phyloP scores from a whole-genome alignment of 1,140 invertebrate genomes.

The Cherax destructor region DNA sequence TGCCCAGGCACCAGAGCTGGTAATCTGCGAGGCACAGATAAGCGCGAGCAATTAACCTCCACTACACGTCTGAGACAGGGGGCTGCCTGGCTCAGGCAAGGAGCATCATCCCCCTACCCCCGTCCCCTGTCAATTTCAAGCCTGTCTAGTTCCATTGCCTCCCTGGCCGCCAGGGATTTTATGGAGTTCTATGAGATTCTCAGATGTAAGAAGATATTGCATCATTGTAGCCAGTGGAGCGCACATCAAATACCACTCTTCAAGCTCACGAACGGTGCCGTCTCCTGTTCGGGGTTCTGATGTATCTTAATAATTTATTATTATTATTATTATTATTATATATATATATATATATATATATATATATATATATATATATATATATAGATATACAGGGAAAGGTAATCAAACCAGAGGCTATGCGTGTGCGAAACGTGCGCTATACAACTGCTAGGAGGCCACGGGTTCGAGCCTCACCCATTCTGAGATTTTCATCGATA shows the following conservation, averaged over 20 bases:
- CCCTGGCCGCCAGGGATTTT: background rate
- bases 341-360: no score
- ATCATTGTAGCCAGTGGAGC: background rate
- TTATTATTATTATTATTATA: no score
- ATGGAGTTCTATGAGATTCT: background rate
- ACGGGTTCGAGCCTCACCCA: no score
- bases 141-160: conserved; percentile 4
- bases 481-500: no score
- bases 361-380: no score
- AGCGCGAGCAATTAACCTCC: background rate
- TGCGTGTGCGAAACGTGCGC: no score
- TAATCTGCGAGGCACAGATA: conserved; percentile 1
- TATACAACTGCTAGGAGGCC: no score
- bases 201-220: background rate
- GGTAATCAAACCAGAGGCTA: no score
- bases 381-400: no score
- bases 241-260: background rate
- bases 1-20: background rate
- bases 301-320: no score
- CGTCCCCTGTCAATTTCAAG: background rate
- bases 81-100: no score
- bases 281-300: background rate
- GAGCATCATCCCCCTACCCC: background rate
- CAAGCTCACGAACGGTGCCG: background rate
- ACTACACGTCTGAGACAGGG: background rate